Percentiles rank a stretch among this genome's conserved stretches.
These are phyloP conservation scores for Neuroscelio doddi DNA, from an alignment of 2,888 invertebrate genomes.

Conservation along the genomic window DNA sequence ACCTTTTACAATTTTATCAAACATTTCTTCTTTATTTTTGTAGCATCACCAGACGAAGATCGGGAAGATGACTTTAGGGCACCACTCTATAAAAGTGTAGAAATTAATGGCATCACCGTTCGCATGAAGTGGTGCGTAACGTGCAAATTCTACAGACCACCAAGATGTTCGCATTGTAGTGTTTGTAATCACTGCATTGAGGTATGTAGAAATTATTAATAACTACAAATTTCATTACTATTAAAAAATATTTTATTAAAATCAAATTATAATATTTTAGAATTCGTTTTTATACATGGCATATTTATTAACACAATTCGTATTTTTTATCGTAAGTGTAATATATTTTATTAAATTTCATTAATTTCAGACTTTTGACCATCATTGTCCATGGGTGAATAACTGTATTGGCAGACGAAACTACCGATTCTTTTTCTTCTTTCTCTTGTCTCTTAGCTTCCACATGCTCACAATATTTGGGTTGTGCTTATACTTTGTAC, in stretches of 20 bases:
- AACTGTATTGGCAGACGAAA: slow-evolving; percentile 98
- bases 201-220: slow-evolving; percentile 73
- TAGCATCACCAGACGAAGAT: slow-evolving; percentile 97
- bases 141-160: slow-evolving; percentile 99
- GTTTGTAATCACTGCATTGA: slow-evolving; percentile 99
- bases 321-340: no score
- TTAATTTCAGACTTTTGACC: slow-evolving; percentile 97
- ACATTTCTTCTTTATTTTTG: no score
- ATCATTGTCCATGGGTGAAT: slow-evolving; percentile 99
- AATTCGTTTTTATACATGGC: no score
- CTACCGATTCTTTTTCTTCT: slow-evolving; percentile 99
- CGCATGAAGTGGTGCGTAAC: slow-evolving; percentile 99
- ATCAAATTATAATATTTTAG: no score
- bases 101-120: slow-evolving; percentile 98
- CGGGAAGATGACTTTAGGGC: slow-evolving; percentile 97
- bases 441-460: slow-evolving; percentile 94
- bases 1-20: no score
- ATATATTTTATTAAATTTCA: slow-evolving; percentile 17
- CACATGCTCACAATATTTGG: slow-evolving; percentile 99
- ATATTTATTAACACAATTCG: no score
- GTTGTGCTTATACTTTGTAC: slow-evolving; percentile 92
- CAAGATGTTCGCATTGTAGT: slow-evolving; percentile 98
- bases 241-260: neutral
- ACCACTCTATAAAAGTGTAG: slow-evolving; percentile 96
- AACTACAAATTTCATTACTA: neutral